Percentiles rank a stretch among this genome's conserved stretches.
Conservation (phyloP, 2,113 vertebrate genomes). For the Cisticola juncidis region DNA sequence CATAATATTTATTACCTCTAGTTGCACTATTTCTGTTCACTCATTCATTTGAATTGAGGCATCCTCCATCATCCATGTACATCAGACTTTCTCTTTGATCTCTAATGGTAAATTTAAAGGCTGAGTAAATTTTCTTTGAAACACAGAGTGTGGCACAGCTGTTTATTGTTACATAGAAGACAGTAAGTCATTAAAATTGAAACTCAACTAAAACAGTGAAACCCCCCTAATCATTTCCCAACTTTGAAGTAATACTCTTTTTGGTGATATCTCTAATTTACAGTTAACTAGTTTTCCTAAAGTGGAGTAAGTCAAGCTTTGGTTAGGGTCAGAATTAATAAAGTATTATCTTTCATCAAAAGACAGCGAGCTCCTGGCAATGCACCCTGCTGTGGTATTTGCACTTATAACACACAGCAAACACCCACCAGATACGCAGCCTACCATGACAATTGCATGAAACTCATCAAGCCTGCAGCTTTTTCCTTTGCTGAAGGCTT, state of each 20-base stretch:
- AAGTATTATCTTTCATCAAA: conserved; percentile 8
- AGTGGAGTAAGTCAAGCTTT: background rate
- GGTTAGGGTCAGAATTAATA: conserved; percentile 34
- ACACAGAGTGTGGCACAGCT: conserved; percentile 33
- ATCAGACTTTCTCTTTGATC: conserved; percentile 40
- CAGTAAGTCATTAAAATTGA: conserved; percentile 49
- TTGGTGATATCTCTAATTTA: conserved; percentile 8
- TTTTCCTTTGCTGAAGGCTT: background rate
- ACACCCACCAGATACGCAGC: background rate
- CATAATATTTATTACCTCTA: conserved; percentile 14
- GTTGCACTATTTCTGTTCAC: background rate
- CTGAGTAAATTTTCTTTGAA: conserved; percentile 48
- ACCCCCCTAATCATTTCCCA: conserved; percentile 16
- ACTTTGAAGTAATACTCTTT: conserved; percentile 40
- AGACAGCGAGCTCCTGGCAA: background rate
- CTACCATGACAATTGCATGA: background rate
- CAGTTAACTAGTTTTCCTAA: conserved; percentile 25
- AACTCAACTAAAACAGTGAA: conserved; percentile 47
- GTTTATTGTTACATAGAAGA: conserved; percentile 48
- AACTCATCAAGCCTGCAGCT: background rate
- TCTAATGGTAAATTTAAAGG: conserved; percentile 44
- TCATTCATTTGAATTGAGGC: conserved; percentile 22
- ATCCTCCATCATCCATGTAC: conserved; percentile 12
- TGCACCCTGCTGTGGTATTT: background rate
- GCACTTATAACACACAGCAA: background rate